Evolutionary conservation across 1,140 invertebrate species (phyloP), one percentile per base, ranked within the genome.

Genomic region (Macrotrachela quadricornifera): DNA sequence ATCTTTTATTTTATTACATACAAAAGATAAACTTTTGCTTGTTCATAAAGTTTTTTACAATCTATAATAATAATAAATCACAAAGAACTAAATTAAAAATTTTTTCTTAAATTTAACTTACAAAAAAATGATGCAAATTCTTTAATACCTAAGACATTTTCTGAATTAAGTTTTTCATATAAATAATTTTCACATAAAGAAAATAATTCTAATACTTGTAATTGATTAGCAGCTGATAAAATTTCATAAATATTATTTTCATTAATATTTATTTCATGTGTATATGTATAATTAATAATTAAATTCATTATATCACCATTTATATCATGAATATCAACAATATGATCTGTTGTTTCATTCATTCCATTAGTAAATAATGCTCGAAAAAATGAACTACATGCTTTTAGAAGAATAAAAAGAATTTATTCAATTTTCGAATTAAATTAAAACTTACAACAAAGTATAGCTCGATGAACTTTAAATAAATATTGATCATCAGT

Each of bases 281-380:
- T 54, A 43, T 57, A 57, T 30, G 56, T 16, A 38, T 49, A 57
- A 42, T 44, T 44, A 40, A 52, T 40, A 21, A 52, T 40, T 40
- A 46, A 18, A 36, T 46, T 41, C 37, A 52, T 46, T 6, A 40
- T 46, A 40, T 46, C 45, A 0, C 37, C 44, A 14, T 52, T 15
- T 18, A 47, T 41, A 1, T 46, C 44, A 17, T 46, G 40, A 14
- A 52, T 46, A 12, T 46, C 12, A 46, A 46, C 37, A 16, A 46
- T 13, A n/a, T 18, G 36, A 46, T 46, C 38, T 14, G 44, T n/a
- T 11, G 51, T 52, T 40, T 52, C 45, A 15, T 39, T 52, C 45
- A 52, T 46, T 30, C 51, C 51, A 15, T 52, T 52, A 10, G 51
- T 52, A 15, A 52, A 52, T 16, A 52, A 17, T 13, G 51, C 51